Evolutionary conservation across 2,797 vertebrate species (phyloP).

Genomic region (Chromis chromis): DNA sequence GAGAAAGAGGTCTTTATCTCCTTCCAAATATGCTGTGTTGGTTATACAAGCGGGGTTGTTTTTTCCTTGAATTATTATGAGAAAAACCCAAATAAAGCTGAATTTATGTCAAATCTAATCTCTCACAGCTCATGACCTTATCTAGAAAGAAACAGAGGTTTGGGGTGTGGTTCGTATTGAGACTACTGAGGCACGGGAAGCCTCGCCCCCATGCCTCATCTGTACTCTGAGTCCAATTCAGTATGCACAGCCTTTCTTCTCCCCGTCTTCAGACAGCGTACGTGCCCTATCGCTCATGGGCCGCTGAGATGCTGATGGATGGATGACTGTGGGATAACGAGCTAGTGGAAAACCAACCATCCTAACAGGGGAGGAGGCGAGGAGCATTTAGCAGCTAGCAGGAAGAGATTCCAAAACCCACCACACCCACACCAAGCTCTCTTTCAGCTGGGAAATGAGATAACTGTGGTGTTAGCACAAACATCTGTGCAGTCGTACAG

Average conservation of each 20-base stretch:
- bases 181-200: slow-evolving; percentile 57
- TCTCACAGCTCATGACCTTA: slow-evolving; percentile 62
- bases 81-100: slow-evolving; percentile 47
- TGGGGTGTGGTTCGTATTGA: slow-evolving; percentile 63
- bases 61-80: slow-evolving; percentile 46
- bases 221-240: slow-evolving; percentile 70
- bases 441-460: slow-evolving; percentile 62
- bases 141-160: slow-evolving; percentile 64
- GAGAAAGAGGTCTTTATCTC: slow-evolving; percentile 59
- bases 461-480: slow-evolving; percentile 51
- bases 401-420: slow-evolving; percentile 69
- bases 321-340: slow-evolving; percentile 82
- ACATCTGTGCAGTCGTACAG: slow-evolving; percentile 56
- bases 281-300: slow-evolving; percentile 79
- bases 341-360: slow-evolving; percentile 78
- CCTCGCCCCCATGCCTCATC: slow-evolving; percentile 60
- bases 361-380: slow-evolving; percentile 67
- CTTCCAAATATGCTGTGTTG: slow-evolving; percentile 39
- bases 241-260: slow-evolving; percentile 76
- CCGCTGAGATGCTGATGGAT: slow-evolving; percentile 80
- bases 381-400: slow-evolving; percentile 70
- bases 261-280: slow-evolving; percentile 75
- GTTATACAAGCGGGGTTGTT: slow-evolving; percentile 36
- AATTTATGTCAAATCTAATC: slow-evolving; percentile 59
- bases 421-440: slow-evolving; percentile 66